Conservation (phyloP, 2,113 vertebrate genomes). For the Platysternon megacephalum region DNA sequence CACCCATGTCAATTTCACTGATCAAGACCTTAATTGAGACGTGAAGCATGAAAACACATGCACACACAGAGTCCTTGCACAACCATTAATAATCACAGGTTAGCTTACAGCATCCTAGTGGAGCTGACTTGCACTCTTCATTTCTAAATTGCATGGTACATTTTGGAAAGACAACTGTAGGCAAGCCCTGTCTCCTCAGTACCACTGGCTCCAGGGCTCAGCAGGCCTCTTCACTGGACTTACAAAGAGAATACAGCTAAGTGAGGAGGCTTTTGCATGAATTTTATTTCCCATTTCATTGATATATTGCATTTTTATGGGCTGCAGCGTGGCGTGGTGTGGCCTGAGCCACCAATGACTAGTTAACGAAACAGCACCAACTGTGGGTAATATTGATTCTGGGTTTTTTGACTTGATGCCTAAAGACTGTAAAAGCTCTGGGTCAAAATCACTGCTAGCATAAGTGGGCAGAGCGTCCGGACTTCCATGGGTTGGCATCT, state of each 20-base stretch:
- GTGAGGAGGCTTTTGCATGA: background rate
- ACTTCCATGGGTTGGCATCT: background rate
- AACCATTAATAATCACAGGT: background rate
- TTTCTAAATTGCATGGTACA: background rate
- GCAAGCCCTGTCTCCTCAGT: background rate
- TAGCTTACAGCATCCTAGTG: background rate
- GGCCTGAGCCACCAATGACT: background rate
- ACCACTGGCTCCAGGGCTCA: background rate
- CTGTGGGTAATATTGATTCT: background rate
- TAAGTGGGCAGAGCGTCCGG: background rate
- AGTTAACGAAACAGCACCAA: background rate
- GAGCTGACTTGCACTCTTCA: background rate
- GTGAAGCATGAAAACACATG: slow-evolving; percentile 33
- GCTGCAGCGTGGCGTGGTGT: background rate
- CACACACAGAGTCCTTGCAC: background rate
- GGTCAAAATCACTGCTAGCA: background rate
- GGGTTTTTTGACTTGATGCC: background rate
- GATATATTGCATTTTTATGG: background rate
- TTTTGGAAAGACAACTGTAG: too few species aligned
- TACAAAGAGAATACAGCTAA: background rate
- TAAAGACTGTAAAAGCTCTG: background rate
- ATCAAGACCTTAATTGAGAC: slow-evolving; percentile 23
- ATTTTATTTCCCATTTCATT: background rate
- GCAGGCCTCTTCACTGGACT: background rate
- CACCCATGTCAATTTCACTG: background rate